Percentiles rank a stretch among this genome's conserved stretches.
These are phyloP conservation scores for Planococcus citri DNA, from an alignment of 1,140 invertebrate species.

Conservation along the genomic window DNA sequence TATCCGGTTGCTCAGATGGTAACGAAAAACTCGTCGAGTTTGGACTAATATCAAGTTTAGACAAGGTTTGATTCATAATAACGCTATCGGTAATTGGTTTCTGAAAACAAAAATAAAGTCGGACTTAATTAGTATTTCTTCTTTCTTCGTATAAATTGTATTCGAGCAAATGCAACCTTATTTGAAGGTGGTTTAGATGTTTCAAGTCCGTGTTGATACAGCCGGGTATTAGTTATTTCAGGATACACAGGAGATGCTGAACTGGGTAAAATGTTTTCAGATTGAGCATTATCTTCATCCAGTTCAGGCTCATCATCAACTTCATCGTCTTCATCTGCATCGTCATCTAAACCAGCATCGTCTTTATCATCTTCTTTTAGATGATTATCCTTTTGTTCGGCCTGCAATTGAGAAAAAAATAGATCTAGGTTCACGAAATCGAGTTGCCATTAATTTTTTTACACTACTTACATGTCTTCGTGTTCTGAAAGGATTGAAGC, in stretches of 20 bases:
- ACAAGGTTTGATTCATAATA: not conserved
- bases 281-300: not conserved
- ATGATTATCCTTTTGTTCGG: too few species aligned
- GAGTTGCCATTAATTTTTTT: too few species aligned
- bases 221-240: not conserved
- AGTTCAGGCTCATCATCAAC: not conserved
- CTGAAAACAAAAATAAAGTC: not conserved
- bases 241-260: not conserved
- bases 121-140: not conserved
- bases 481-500: conserved; percentile 34
- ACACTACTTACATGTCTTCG: conserved; percentile 35
- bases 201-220: not conserved
- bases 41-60: not conserved
- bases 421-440: too few species aligned
- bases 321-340: not conserved
- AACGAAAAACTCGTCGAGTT: not conserved
- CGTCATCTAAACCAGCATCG: not conserved
- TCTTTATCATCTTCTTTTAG: not conserved
- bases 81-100: not conserved
- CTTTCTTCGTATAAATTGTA: not conserved
- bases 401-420: too few species aligned
- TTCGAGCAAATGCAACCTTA: not conserved
- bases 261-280: not conserved
- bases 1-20: not conserved
- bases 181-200: not conserved